Evolutionary conservation across 2,113 vertebrate genomes (phyloP).

Genomic region (Takifugu flavidus): DNA sequence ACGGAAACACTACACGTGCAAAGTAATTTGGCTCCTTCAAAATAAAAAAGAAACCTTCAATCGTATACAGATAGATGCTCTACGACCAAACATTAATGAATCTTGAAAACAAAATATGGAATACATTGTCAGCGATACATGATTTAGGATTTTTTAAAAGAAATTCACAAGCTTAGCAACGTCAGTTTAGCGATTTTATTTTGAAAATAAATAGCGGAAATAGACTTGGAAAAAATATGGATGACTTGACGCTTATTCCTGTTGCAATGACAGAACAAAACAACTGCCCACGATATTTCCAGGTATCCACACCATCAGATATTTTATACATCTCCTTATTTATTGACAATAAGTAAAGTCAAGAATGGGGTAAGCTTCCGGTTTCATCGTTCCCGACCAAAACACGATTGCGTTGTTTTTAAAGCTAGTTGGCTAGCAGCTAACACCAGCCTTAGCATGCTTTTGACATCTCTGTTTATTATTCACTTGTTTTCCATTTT

Average conservation of each 20-base stretch:
- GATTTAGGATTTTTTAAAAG: background rate
- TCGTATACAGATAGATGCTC: too few species aligned
- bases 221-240: rapidly evolving
- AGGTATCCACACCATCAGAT: background rate
- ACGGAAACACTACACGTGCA: too few species aligned
- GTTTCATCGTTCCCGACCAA: background rate
- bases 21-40: too few species aligned
- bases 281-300: background rate
- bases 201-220: conserved; percentile 30
- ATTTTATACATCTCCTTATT: background rate
- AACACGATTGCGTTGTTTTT: background rate
- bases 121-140: too few species aligned
- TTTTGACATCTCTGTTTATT: conserved; percentile 18
- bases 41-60: too few species aligned
- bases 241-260: conserved; percentile 2
- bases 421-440: conserved; percentile 27
- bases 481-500: background rate
- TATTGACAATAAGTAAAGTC: conserved; percentile 2
- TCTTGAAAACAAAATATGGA: too few species aligned
- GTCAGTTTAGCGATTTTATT: background rate
- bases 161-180: background rate
- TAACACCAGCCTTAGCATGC: conserved; percentile 32
- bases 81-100: too few species aligned
- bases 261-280: conserved; percentile 34
- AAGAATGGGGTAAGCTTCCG: conserved; percentile 51